Conservation (phyloP, 2,113 vertebrate species). For the Rafetus swinhoei region DNA sequence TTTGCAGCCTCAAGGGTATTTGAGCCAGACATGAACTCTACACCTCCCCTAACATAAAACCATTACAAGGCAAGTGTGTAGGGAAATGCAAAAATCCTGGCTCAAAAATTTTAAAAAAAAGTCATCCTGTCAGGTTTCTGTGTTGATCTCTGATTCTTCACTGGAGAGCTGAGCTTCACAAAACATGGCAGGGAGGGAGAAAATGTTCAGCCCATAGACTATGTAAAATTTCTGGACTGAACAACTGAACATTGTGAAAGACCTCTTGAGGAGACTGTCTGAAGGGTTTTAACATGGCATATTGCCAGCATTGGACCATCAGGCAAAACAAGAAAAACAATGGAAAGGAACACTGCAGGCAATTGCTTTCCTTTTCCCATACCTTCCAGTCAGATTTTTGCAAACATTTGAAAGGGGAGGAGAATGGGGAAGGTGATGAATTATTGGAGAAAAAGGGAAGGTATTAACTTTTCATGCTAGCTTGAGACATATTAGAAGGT, state of each 20-base stretch:
- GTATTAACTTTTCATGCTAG: not conserved
- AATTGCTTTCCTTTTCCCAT: not conserved
- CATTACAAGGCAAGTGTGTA: not conserved
- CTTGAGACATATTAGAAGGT: not conserved
- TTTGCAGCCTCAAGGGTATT: conserved; percentile 34
- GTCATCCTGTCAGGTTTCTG: not conserved
- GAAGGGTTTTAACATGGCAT: not conserved
- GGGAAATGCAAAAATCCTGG: not conserved
- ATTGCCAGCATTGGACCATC: not conserved
- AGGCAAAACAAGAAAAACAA: not conserved
- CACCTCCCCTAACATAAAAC: not conserved
- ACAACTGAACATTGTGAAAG: not conserved
- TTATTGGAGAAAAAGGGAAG: not conserved
- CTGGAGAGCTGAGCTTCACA: not conserved
- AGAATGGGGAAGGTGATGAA: not conserved
- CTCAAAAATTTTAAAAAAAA: not conserved
- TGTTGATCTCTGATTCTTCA: not conserved
- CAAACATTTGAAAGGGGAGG: not conserved
- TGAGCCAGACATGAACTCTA: not conserved
- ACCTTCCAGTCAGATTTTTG: not conserved
- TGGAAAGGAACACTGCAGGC: not conserved
- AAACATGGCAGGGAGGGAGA: not conserved
- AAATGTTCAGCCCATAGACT: not conserved
- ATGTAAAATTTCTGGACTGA: not conserved
- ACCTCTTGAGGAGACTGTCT: not conserved